These are phyloP conservation scores for Folsomia candida DNA, from an alignment of 2,888 invertebrate species.

Conservation along the genomic window DNA sequence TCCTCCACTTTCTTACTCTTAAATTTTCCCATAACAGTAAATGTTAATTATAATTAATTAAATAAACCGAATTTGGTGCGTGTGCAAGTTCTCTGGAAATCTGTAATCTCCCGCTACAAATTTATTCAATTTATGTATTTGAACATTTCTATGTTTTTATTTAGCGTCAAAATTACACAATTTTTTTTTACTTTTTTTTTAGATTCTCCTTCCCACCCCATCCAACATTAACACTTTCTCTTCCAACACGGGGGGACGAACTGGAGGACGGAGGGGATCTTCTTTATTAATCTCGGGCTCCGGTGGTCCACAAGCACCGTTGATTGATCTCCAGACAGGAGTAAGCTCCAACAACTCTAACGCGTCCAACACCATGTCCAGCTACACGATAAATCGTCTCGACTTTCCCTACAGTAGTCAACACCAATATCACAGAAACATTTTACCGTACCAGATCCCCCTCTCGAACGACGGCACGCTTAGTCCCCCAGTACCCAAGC, in stretches of 20 bases:
- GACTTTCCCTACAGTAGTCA: constrained; percentile 32
- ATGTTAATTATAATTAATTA: too few relatives aligned
- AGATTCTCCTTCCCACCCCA: constrained; percentile 28
- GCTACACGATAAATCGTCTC: constrained; percentile 29
- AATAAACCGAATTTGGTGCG: too few relatives aligned
- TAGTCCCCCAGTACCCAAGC: constrained; percentile 33
- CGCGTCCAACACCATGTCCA: constrained; percentile 30
- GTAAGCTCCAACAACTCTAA: constrained; percentile 1
- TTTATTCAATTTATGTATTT: too few relatives aligned
- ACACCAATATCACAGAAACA: constrained; percentile 36
- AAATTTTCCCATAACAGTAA: too few relatives aligned
- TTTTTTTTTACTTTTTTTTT: too few relatives aligned
- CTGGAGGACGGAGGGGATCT: constrained; percentile 4
- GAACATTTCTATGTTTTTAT: too few relatives aligned
- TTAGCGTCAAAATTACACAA: too few relatives aligned
- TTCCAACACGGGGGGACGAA: not conserved
- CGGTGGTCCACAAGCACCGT: constrained; percentile 16
- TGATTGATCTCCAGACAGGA: constrained; percentile 16
- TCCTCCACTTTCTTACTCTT: too few relatives aligned
- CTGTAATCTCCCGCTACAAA: too few relatives aligned
- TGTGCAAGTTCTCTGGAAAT: too few relatives aligned
- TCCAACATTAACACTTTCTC: constrained; percentile 5
- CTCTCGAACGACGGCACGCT: constrained; percentile 21
- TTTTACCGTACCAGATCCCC: constrained; percentile 35
- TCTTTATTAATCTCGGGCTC: not conserved